A percentile compares a stretch with the other conserved stretches of the same genome.
phyloP scores from a whole-genome alignment of 2,113 vertebrate genomes.

The Noturus placidus region DNA sequence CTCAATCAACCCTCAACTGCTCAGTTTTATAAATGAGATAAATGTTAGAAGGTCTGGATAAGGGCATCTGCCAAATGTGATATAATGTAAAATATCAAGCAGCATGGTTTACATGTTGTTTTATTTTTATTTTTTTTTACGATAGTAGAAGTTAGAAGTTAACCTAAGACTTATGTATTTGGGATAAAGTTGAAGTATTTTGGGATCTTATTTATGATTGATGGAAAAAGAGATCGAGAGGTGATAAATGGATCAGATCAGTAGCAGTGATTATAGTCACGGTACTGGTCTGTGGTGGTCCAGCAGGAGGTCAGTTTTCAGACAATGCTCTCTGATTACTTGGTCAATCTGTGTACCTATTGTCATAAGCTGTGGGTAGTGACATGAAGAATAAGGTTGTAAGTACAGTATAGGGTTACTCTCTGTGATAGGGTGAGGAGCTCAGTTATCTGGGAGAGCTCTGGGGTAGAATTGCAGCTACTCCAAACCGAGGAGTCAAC shows the following conservation, averaged over 20 bases:
- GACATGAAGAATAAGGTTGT: neutral
- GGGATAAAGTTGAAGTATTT: neutral
- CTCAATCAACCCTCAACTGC: too few species aligned
- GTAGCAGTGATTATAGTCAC: neutral
- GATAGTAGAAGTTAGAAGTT: neutral
- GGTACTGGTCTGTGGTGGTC: neutral
- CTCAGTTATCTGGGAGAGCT: neutral
- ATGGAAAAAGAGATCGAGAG: neutral
- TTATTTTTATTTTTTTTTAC: too few species aligned
- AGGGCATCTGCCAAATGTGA: too few species aligned
- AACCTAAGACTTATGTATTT: constrained; percentile 37
- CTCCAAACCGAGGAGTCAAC: too few species aligned
- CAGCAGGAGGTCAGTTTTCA: neutral
- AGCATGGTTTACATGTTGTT: too few species aligned
- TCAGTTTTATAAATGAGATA: too few species aligned
- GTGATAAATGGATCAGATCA: neutral
- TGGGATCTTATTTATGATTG: neutral
- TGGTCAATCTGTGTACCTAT: neutral
- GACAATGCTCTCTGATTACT: too few species aligned
- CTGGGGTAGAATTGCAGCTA: too few species aligned
- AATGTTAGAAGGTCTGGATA: too few species aligned
- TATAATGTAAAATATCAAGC: too few species aligned
- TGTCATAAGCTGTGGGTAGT: neutral
- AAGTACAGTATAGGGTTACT: neutral
- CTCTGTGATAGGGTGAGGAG: neutral